phyloP scores from a whole-genome alignment of 53 echinoderm and acorn worm species.

The Antedon mediterranea region DNA sequence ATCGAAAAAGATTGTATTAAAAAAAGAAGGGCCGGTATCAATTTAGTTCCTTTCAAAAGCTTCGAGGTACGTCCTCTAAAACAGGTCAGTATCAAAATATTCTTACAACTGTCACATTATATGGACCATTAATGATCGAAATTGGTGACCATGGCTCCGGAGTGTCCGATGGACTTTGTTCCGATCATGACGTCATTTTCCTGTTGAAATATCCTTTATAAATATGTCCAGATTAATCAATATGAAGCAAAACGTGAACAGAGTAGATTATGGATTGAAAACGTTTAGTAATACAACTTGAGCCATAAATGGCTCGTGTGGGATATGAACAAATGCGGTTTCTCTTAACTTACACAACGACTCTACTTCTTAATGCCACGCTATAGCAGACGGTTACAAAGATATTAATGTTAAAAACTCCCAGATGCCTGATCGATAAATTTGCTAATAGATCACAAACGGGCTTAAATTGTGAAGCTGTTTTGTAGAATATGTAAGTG shows the following conservation, averaged over 20 bases:
- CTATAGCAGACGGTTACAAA: background rate
- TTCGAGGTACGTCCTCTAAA: no score
- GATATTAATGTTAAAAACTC: background rate
- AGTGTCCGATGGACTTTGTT: background rate
- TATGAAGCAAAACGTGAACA: background rate
- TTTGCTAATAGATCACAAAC: background rate
- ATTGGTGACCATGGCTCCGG: no score
- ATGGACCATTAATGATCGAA: no score
- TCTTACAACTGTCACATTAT: no score
- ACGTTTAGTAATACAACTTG: background rate
- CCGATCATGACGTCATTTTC: background rate
- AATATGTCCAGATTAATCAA: background rate
- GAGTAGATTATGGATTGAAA: background rate
- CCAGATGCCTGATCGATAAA: background rate
- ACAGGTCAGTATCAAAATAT: no score
- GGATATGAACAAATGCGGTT: background rate
- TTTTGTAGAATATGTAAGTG: background rate
- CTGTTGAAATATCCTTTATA: background rate
- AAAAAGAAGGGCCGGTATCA: no score
- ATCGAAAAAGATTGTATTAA: no score
- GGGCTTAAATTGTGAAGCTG: background rate
- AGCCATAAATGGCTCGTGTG: background rate
- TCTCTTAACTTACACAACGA: background rate
- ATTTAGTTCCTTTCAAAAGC: no score
- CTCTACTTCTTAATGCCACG: background rate